Conservation (phyloP, 2,888 invertebrate species). For the Silvanus unidentatus region DNA sequence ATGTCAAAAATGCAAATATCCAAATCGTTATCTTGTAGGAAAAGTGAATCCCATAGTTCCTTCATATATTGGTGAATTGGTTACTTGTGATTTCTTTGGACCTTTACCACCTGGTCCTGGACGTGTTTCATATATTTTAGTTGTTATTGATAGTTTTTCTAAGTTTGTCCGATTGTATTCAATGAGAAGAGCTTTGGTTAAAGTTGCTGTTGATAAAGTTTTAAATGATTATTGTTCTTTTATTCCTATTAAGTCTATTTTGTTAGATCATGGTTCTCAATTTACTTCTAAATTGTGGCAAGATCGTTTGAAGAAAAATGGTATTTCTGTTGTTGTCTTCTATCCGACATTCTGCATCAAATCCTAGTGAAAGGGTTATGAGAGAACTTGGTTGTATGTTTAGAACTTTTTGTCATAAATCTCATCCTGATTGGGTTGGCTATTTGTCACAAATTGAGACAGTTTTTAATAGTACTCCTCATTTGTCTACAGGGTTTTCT, state of each 20-base stretch:
- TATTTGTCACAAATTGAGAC: slow-evolving; percentile 2
- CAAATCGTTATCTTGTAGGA: not conserved
- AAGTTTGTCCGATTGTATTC: slow-evolving; percentile 23
- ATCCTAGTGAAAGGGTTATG: slow-evolving; percentile 10
- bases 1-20: slow-evolving; percentile 18
- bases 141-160: slow-evolving; percentile 20
- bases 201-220: slow-evolving; percentile 9
- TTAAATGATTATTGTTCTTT: slow-evolving; percentile 10
- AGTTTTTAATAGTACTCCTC: slow-evolving; percentile 10
- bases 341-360: slow-evolving; percentile 15
- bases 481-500: slow-evolving; percentile 10
- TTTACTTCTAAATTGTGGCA: slow-evolving; percentile 21
- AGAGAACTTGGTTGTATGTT: slow-evolving; percentile 10
- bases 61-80: slow-evolving; percentile 10
- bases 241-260: slow-evolving; percentile 5
- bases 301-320: not conserved
- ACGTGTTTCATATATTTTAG: slow-evolving; percentile 20
- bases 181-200: slow-evolving; percentile 9
- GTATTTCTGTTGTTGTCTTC: slow-evolving; percentile 6
- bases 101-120: slow-evolving; percentile 17
- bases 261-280: slow-evolving; percentile 22
- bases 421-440: slow-evolving; percentile 10
- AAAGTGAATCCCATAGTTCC: slow-evolving; percentile 7
- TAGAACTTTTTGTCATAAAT: slow-evolving; percentile 9
- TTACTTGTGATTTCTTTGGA: slow-evolving; percentile 20